phyloP scores from a whole-genome alignment of 2,888 invertebrate genomes.

The Octodonta nipae region DNA sequence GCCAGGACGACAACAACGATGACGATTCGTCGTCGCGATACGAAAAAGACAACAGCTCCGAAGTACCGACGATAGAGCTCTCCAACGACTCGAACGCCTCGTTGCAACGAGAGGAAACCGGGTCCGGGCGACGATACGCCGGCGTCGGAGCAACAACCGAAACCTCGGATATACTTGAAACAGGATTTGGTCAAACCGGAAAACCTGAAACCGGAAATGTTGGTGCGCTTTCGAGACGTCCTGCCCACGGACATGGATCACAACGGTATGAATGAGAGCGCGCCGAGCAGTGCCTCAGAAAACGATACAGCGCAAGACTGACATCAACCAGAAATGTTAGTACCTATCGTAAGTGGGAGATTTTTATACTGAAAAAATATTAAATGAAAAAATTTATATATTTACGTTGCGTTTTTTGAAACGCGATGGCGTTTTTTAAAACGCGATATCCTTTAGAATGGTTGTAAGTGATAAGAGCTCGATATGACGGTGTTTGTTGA shows the following conservation, averaged over 20 bases:
- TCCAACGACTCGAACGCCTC: conserved; percentile 35
- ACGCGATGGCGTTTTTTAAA: too few relatives aligned
- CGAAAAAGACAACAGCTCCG: conserved; percentile 17
- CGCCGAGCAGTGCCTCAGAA: conserved; percentile 31
- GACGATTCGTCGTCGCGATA: conserved; percentile 14
- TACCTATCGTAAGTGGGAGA: conserved; percentile 30
- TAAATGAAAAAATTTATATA: too few relatives aligned
- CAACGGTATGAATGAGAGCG: conserved; percentile 23
- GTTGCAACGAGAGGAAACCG: conserved; percentile 7
- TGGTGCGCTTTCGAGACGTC: conserved; percentile 33
- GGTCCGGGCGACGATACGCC: conserved; percentile 8
- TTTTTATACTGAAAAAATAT: conserved; percentile 28
- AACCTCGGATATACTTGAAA: conserved; percentile 34
- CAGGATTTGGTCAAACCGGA: conserved; percentile 36
- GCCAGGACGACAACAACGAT: conserved; percentile 14
- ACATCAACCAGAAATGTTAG: conserved; percentile 23
- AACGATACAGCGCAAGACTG: conserved; percentile 36
- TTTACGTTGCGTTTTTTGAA: too few relatives aligned
- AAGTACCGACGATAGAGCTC: conserved; percentile 32
- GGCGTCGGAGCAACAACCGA: conserved; percentile 14
- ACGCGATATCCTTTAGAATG: conserved; percentile 10
- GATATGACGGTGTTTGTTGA: conserved; percentile 37
- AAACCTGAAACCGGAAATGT: conserved; percentile 35
- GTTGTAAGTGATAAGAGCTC: conserved; percentile 29
- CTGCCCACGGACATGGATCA: conserved; percentile 27